Evolutionary conservation across 2,888 invertebrate species (phyloP), one percentile per base, ranked within the genome.

Genomic region (Conops quadrifasciatus): DNA sequence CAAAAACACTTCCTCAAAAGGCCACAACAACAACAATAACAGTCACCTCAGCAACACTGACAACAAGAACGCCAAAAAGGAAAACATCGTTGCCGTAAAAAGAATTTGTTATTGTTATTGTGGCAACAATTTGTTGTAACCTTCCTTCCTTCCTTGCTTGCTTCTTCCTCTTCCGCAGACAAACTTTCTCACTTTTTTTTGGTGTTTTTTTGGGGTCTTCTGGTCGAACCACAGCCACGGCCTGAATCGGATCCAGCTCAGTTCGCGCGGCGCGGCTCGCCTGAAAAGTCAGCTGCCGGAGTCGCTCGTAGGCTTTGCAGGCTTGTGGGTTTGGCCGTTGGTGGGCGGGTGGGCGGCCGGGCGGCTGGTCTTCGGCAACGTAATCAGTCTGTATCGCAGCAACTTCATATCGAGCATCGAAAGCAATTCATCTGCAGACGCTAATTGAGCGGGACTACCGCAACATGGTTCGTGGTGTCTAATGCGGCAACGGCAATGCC

Each of bases 391-490:
- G 68, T 74, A 76, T 76, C 77, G 75, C 71, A 69, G 75, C 71
- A 71, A 71, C 75, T 74, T 77, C 70, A 74, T 75, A 76, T 76
- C 75, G 75, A 72, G 68, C 72, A 72, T 73, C 67, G 72, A 73
- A 75, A 74, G 73, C 75, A 75, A 77, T 77, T 75, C 76, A 77
- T 77, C 77, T 75, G 73, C 58, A 72, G 73, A 70, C 74, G 74
- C 77, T 76, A 77, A 77, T 77, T 77, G 77, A 76, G 77, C 75
- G 75, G 76, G 75, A 77, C 77, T 76, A 77, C 75, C 75, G 73
- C 77, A 77, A 76, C 74, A 76, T 69, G 72, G 71, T 74, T 73
- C 69, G 62, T 56, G 68, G 74, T 75, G 76, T 72, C 76, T 74
- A 73, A 51, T 62, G 68, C 51, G 67, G 30, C 19, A 62, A 65